Conservation (phyloP, 1,140 invertebrate species). For the Leptinotarsa texana region DNA sequence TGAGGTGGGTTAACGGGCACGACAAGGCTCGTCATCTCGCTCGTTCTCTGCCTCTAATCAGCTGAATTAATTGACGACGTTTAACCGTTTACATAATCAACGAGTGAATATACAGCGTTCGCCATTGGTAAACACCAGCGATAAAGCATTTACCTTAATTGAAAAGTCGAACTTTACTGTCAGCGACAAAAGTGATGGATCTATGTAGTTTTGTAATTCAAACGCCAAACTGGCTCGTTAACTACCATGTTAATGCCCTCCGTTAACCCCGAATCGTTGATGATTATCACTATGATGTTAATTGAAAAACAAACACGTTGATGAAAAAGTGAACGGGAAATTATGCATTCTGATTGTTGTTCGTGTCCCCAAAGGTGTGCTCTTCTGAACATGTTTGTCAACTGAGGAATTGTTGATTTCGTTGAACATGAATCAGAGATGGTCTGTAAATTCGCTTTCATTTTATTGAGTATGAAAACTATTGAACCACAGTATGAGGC, state of each 20-base stretch:
- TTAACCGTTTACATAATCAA: conserved; percentile 24
- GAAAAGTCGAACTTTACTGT: conserved; percentile 13
- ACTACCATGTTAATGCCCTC: not conserved
- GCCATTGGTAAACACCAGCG: conserved; percentile 13
- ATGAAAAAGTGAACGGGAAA: not conserved
- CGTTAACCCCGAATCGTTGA: conserved; percentile 14
- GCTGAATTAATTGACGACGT: not conserved
- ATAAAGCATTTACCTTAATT: conserved; percentile 22
- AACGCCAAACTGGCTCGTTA: not conserved
- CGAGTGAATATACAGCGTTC: conserved; percentile 10
- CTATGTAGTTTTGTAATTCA: not conserved
- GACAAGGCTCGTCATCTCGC: not conserved
- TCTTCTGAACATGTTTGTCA: too few species aligned
- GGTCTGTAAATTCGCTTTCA: too few species aligned
- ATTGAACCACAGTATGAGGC: too few species aligned
- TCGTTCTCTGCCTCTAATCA: not conserved
- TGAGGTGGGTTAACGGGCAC: too few species aligned
- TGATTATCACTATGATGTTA: conserved; percentile 16
- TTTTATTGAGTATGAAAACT: too few species aligned
- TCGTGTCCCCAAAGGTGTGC: not conserved
- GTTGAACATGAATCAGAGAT: too few species aligned
- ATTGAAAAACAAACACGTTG: conserved; percentile 20
- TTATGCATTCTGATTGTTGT: not conserved
- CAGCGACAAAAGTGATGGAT: not conserved
- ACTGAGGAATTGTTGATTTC: too few species aligned